Base-by-base conservation (phyloP, 2,797 vertebrate species). In the Smutsia temminckii region DNA sequence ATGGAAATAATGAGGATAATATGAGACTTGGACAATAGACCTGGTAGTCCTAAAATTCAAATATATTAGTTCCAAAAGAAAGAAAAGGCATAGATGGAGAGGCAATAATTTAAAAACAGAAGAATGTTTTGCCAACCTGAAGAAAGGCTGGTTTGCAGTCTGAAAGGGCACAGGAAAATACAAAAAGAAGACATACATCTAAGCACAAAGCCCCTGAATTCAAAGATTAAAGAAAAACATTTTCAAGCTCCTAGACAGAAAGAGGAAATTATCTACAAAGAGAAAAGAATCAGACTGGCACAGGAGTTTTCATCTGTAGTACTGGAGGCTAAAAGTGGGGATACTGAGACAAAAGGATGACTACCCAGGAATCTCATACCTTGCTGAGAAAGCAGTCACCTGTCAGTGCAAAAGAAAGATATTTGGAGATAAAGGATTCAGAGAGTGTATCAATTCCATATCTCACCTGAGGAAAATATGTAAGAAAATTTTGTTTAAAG, bases 1-100 rank as follows among this genome's bases (percentile, higher is more conserved):
- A 96, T 80, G 84, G 91, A 97, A 96, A 93, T 92, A 83, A 93
- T 72, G 51, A 94, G 86, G 89, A 93, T 95, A 95, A 80, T 57
- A 59, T 49, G 89, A 94, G 86, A 63, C 92, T 85, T 85, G 51
- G 83, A 69, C 46, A 94, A 68, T 8, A 95, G 86, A 34, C 37
- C 46, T 74, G 74, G 25, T n/a, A 86, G 29, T 85, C 63, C 37
- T 83, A 37, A 90, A 57, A 68, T 89, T 80, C 46, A 89, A 71
- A 74, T 86, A 75, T 46, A 68, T 64, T 69, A 42, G 51, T 83
- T 95, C 71, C 88, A 92, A 94, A 71, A 51, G 69, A n/a, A 37
- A n/a, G 46, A 75, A 88, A 91, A 85, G 64, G 51, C 83, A 34
- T 29, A 64, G 37, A 51, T 29, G 32, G 37, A 84, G 42, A 71